These are phyloP conservation scores for Nomada ruficornis DNA, from an alignment of 2,888 invertebrate species.

Conservation along the genomic window DNA sequence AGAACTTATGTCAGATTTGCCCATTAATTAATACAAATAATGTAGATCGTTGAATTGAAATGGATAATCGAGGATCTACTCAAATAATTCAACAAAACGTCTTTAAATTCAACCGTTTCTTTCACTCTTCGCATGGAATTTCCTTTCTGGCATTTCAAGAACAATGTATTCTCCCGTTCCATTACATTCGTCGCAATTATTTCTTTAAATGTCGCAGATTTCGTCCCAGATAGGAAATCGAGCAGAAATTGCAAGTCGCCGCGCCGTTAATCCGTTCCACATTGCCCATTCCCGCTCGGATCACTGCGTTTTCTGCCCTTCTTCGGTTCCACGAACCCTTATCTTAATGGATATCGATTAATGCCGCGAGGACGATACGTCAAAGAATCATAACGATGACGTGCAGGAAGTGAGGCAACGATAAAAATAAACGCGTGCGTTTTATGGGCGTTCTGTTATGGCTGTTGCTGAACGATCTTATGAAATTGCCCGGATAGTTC, in stretches of 20 bases:
- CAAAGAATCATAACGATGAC: slow-evolving; percentile 29
- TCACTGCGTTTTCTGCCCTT: slow-evolving; percentile 20
- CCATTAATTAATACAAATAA: no score
- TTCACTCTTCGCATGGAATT: no score
- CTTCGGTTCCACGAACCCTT: slow-evolving; percentile 27
- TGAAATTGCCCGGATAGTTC: background rate
- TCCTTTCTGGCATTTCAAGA: no score
- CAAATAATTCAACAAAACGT: no score
- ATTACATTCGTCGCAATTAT: slow-evolving; percentile 25
- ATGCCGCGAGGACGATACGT: slow-evolving; percentile 12
- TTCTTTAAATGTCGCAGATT: slow-evolving; percentile 47
- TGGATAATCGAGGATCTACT: no score
- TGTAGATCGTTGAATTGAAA: no score
- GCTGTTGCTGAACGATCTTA: background rate
- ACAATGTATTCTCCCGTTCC: background rate
- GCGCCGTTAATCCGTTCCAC: slow-evolving; percentile 39
- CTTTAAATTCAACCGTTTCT: no score
- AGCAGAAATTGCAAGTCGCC: slow-evolving; percentile 46
- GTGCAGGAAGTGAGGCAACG: background rate
- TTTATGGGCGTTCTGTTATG: background rate
- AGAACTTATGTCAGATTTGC: no score
- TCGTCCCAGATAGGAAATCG: slow-evolving; percentile 40
- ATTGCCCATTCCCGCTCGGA: background rate
- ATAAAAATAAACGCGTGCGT: slow-evolving; percentile 2
- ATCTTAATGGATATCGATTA: slow-evolving; percentile 44